Evolutionary conservation across 2,113 vertebrate genomes (phyloP).

Genomic region (Chascanopsetta lugubris): DNA sequence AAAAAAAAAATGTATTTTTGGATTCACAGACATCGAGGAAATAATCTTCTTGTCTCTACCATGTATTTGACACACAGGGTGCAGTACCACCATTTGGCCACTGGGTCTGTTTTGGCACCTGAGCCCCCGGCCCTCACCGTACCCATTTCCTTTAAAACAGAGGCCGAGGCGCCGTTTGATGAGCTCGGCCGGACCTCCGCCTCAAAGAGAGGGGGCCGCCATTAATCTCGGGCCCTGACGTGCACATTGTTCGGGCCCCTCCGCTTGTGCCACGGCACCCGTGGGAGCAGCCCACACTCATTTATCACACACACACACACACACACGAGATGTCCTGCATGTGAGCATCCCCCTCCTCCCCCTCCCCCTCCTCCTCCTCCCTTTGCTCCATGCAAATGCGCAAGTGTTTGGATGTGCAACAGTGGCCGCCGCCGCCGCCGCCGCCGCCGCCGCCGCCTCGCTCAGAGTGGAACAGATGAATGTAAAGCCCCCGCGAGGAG

Average conservation of each 20-base stretch:
- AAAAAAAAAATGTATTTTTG: too few relatives aligned
- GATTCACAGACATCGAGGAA: too few relatives aligned
- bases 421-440: neutral
- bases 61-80: too few relatives aligned
- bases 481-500: slow-evolving; percentile 39
- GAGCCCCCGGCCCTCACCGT: too few relatives aligned
- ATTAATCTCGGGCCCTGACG: slow-evolving; percentile 66
- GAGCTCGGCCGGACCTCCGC: slow-evolving; percentile 15
- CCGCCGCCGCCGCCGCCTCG: slow-evolving; percentile 15
- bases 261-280: slow-evolving; percentile 39
- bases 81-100: too few relatives aligned
- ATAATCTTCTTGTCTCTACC: too few relatives aligned
- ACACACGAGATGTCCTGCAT: slow-evolving; percentile 49
- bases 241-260: slow-evolving; percentile 42
- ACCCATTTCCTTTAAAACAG: too few relatives aligned
- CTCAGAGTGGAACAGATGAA: slow-evolving; percentile 46
- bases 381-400: slow-evolving; percentile 48
- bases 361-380: neutral
- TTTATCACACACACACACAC: slow-evolving; percentile 73
- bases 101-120: too few relatives aligned
- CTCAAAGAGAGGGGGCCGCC: slow-evolving; percentile 23
- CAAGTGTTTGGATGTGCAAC: slow-evolving; percentile 34
- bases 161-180: neutral
- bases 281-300: slow-evolving; percentile 60
- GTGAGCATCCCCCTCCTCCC: neutral